Conservation (phyloP, 1,140 invertebrate species). For the Tetramorium alpestre region DNA sequence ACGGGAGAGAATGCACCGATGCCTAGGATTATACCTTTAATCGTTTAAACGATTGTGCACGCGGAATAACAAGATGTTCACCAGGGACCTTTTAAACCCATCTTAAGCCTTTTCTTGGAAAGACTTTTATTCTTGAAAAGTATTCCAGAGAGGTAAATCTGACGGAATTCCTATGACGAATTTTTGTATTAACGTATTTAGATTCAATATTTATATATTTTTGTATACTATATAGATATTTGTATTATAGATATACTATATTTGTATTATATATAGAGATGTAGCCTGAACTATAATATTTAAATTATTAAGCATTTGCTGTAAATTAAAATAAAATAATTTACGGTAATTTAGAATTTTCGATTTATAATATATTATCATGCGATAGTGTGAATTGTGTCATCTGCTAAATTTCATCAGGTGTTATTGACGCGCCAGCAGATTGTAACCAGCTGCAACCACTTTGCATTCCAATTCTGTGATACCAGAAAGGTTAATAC, state of each 20-base stretch:
- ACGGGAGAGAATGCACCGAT: neutral
- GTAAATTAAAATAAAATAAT: conserved; percentile 8
- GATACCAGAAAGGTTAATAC: conserved; percentile 32
- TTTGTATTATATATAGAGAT: neutral
- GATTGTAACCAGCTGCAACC: conserved; percentile 40
- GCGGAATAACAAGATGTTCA: conserved; percentile 21
- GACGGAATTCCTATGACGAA: neutral
- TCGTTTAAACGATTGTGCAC: conserved; percentile 26
- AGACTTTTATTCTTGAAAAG: conserved; percentile 12
- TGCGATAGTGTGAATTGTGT: neutral
- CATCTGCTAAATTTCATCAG: conserved; percentile 24
- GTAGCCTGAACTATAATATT: neutral
- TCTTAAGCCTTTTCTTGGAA: conserved; percentile 2
- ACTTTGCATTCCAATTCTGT: conserved; percentile 25
- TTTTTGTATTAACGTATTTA: neutral
- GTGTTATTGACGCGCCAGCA: conserved; percentile 8
- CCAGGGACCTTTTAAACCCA: neutral
- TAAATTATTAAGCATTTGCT: neutral
- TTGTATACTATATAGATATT: too few relatives aligned
- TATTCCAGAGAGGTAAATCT: conserved; percentile 5
- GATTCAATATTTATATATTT: too few relatives aligned
- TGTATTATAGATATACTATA: too few relatives aligned
- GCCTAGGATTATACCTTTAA: conserved; percentile 35
- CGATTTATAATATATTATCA: neutral
- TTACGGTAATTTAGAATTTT: neutral